phyloP scores from a whole-genome alignment of 2,797 vertebrate species.

The Champsocephalus esox region DNA sequence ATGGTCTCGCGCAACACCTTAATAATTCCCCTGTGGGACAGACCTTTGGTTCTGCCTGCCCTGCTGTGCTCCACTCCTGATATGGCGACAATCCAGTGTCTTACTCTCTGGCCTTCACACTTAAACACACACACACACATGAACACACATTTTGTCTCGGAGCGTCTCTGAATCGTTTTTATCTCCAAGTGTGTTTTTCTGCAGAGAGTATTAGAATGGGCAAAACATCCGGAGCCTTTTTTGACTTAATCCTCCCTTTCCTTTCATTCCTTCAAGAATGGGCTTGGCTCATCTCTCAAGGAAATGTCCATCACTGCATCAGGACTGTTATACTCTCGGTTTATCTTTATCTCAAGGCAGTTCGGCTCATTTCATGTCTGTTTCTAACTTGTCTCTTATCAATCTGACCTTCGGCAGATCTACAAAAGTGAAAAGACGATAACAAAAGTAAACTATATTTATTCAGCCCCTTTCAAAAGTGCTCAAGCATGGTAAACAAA shows the following conservation, averaged over 20 bases:
- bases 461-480: not conserved
- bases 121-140: not conserved
- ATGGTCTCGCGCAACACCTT: slow-evolving; percentile 43
- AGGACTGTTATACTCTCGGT: not conserved
- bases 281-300: not conserved
- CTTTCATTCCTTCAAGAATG: not conserved
- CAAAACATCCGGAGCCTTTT: not conserved
- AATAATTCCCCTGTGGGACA: slow-evolving; percentile 61
- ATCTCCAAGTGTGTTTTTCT: slow-evolving; percentile 14
- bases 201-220: not conserved
- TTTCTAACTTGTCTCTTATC: not conserved
- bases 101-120: slow-evolving; percentile 17
- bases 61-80: slow-evolving; percentile 49
- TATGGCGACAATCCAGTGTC: slow-evolving; percentile 46
- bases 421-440: slow-evolving; percentile 5
- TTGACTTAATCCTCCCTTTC: not conserved
- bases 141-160: not conserved
- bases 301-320: not conserved
- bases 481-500: not conserved
- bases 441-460: not conserved
- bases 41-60: slow-evolving; percentile 64
- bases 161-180: slow-evolving; percentile 15
- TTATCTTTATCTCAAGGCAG: not conserved
- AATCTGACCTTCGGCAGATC: not conserved
- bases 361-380: not conserved